Evolutionary conservation across 2,888 invertebrate genomes (phyloP).

Genomic region (Aspidapion aeneum): DNA sequence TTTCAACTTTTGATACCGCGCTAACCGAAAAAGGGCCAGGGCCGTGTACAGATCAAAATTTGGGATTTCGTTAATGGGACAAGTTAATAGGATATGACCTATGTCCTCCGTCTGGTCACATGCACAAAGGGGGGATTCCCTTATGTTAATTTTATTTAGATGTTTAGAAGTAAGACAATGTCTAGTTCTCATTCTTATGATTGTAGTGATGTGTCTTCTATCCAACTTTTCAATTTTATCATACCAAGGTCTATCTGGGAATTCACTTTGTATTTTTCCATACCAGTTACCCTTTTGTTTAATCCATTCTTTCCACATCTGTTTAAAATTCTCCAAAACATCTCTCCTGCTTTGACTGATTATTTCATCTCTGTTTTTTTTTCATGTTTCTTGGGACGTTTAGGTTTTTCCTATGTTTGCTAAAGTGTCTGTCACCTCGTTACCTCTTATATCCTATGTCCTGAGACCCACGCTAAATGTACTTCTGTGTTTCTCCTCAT

Average conservation of each 20-base stretch:
- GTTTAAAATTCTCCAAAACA: not conserved
- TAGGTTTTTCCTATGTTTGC: slow-evolving; percentile 7
- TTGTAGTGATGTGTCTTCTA: not conserved
- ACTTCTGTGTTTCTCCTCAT: not conserved
- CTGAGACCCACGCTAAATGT: not conserved
- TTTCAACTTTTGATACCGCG: not conserved
- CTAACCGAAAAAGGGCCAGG: not conserved
- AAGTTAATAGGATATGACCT: not conserved
- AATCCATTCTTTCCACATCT: not conserved
- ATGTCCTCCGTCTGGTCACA: not conserved
- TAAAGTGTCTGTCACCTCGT: slow-evolving; percentile 6
- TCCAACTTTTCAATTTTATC: not conserved
- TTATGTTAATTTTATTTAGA: not conserved
- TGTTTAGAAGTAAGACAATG: not conserved
- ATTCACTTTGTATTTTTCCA: not conserved
- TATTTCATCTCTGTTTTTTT: not conserved
- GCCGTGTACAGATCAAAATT: not conserved
- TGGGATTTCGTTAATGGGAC: not conserved
- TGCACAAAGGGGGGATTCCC: not conserved
- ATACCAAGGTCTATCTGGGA: not conserved
- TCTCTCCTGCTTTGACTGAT: not conserved
- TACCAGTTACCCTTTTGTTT: not conserved
- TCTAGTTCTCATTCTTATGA: not conserved
- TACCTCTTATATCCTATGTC: slow-evolving; percentile 1
- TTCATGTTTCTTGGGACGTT: not conserved